Evolutionary conservation across 1,140 invertebrate genomes (phyloP).

Genomic region (Chymomyza costata): DNA sequence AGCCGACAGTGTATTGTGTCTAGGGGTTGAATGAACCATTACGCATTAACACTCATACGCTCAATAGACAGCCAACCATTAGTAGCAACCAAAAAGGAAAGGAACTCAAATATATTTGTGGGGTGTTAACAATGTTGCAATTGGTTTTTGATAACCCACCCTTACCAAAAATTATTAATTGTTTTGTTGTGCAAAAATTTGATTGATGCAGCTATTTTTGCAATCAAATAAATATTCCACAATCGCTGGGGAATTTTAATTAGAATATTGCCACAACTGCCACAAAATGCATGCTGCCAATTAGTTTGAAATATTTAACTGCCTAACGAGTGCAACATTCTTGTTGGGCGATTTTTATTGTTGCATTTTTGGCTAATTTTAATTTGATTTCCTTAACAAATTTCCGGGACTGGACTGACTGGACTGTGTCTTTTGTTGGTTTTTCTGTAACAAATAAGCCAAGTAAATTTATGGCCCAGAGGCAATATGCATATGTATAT

Average conservation of each 20-base stretch:
- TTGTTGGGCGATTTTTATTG: slow-evolving; percentile 26
- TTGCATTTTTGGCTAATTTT: slow-evolving; percentile 45
- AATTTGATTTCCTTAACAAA: slow-evolving; percentile 65
- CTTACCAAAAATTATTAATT: slow-evolving; percentile 32
- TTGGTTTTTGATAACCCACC: slow-evolving; percentile 27
- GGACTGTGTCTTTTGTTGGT: slow-evolving; percentile 18
- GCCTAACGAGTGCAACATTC: slow-evolving; percentile 8
- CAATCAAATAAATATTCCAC: slow-evolving; percentile 41
- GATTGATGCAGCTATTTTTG: slow-evolving; percentile 45
- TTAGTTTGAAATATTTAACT: slow-evolving; percentile 11
- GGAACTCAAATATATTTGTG: too few species aligned
- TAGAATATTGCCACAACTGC: slow-evolving; percentile 31
- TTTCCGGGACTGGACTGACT: slow-evolving; percentile 40
- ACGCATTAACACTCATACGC: too few species aligned
- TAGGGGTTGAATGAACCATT: too few species aligned
- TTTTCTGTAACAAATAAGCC: slow-evolving; percentile 36
- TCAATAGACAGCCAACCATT: too few species aligned
- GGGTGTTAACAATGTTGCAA: slow-evolving; percentile 47
- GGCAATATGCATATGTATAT: slow-evolving; percentile 21
- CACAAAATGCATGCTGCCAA: slow-evolving; percentile 20
- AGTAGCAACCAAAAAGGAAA: too few species aligned
- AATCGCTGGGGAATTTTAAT: slow-evolving; percentile 59
- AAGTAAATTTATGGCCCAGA: slow-evolving; percentile 60
- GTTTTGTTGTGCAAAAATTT: slow-evolving; percentile 48
- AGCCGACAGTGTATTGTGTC: too few species aligned